Evolutionary conservation across 2,113 vertebrate genomes (phyloP), one percentile per base, ranked within the genome.

Genomic region (Delphinapterus leucas): DNA sequence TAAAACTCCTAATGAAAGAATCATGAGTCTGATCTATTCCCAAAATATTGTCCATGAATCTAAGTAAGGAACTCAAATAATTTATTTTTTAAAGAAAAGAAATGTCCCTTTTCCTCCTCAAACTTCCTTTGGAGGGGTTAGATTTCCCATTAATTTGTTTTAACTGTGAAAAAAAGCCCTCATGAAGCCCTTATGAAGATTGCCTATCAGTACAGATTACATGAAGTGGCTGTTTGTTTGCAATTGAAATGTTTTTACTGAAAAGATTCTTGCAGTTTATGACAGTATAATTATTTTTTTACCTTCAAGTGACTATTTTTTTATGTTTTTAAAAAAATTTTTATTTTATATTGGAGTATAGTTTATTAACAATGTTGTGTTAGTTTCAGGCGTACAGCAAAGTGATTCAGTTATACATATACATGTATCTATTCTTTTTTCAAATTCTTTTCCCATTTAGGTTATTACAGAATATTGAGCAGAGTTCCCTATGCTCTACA

Each of bases 251-350:
- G 1, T 53, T 74, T 74, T 94, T 71, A 53, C 25, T 71, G 61
- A 81, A 33, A 96, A 68, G 15, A 89, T 86, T 10, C 38, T 82
- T 97, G 7, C 6, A 67, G 49, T 38, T 63, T 81, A 49, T 17
- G 15, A 92, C 7, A 88, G 3, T 65, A 38, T 88, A 63, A 67
- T 63, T 67, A 17, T 67, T 31, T 33, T 67, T 33, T 70, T 21
- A 36, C 67, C n/a, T 70, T 70, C 33, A 18, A 68, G 47, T 77
- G 47, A 18, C 47, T 53, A 53, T 53, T 53, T 53, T 77, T 77
- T 12, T 1, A 2, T 53, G 6, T 12, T 33, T 77, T 12, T 7
- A 1, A 41, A 3, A 31, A 73, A 49, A 21, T 2, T 8, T 5
- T 79, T 55, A 55, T 33, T 25, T 79, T 79, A 3, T 23, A 55